Percentiles rank a stretch among this genome's conserved stretches.
These are phyloP conservation scores for Drosophila nigrodunni DNA, from an alignment of 1,140 invertebrate species.

Conservation along the genomic window DNA sequence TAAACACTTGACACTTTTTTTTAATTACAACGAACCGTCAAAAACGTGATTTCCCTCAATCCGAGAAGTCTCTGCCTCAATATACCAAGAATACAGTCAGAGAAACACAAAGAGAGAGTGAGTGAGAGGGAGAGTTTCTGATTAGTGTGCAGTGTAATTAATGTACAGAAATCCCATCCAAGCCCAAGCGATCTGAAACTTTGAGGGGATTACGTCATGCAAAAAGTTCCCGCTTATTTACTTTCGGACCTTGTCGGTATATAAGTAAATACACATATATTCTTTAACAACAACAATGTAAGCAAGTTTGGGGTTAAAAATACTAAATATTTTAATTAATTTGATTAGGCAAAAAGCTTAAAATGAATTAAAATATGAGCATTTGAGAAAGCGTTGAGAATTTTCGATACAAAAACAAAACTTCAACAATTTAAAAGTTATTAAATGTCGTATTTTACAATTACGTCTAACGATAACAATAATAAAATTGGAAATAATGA, in stretches of 20 bases:
- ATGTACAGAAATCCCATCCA: constrained; percentile 11
- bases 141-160: constrained; percentile 31
- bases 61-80: constrained; percentile 20
- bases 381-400: neutral
- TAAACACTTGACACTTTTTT: constrained; percentile 23
- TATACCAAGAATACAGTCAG: neutral
- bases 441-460: constrained; percentile 13
- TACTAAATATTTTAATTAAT: neutral
- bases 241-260: constrained; percentile 12
- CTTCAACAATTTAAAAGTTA: constrained; percentile 4
- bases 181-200: constrained; percentile 11
- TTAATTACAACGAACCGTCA: constrained; percentile 12
- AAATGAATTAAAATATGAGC: neutral
- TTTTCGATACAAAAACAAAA: neutral
- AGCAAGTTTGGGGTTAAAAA: no score
- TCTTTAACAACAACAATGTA: no score
- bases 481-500: neutral
- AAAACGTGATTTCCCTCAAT: neutral
- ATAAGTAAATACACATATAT: neutral
- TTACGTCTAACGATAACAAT: constrained; percentile 13
- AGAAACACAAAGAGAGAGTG: neutral
- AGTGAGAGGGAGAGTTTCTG: constrained; percentile 24
- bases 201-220: constrained; percentile 36
- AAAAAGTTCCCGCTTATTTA: constrained; percentile 8
- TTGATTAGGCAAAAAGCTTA: neutral